Conservation (phyloP, 2,797 vertebrate species). For the Gorsachius magnificus region DNA sequence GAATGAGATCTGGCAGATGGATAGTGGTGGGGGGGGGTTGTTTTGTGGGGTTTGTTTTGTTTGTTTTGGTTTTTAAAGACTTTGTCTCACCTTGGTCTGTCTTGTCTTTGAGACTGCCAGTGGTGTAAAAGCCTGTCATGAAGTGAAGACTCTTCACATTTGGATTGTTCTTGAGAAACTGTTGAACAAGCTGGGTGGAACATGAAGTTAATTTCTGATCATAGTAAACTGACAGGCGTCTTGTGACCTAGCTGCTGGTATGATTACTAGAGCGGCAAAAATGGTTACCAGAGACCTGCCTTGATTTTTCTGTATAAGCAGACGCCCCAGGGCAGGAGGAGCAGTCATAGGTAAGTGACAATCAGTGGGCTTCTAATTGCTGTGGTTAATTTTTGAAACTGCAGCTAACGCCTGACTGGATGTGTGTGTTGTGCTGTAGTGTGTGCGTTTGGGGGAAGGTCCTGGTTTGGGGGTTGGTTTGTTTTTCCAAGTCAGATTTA, state of each 20-base stretch:
- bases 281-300: neutral
- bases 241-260: neutral
- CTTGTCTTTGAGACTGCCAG: neutral
- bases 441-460: neutral
- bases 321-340: neutral
- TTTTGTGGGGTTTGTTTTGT: no score
- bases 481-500: neutral
- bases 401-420: neutral
- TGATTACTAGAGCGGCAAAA: neutral
- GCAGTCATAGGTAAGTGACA: neutral
- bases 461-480: no score
- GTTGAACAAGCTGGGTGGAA: neutral
- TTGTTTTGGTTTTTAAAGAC: neutral
- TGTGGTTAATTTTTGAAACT: neutral
- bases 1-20: neutral
- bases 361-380: neutral
- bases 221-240: neutral
- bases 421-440: neutral
- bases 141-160: neutral
- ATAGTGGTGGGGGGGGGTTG: no score
- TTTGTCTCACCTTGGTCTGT: neutral
- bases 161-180: neutral
- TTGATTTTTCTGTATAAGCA: neutral
- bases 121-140: neutral
- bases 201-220: neutral